A percentile compares a stretch with the other conserved stretches of the same genome.
Evolutionary conservation across 2,113 vertebrate genomes (phyloP).

Genomic region (Dipodomys stephensi): DNA sequence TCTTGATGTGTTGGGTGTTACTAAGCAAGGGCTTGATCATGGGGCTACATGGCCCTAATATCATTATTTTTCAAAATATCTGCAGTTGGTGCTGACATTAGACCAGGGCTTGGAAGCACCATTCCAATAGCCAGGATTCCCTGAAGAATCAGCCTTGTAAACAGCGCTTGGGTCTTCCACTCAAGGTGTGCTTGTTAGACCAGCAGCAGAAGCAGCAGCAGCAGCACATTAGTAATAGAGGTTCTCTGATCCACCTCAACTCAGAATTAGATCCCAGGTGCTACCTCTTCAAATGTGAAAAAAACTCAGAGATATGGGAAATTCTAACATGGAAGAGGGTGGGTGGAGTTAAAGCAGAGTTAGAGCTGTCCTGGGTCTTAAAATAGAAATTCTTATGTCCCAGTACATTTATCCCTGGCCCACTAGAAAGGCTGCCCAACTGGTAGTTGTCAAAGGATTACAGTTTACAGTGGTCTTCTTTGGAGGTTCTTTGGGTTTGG

Average conservation of each 20-base stretch:
- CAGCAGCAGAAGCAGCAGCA: too few relatives aligned
- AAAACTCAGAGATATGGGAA: not conserved
- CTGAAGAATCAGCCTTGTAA: not conserved
- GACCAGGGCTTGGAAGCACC: not conserved
- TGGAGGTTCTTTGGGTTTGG: not conserved
- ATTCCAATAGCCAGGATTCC: accelerated
- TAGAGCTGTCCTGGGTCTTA: not conserved
- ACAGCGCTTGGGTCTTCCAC: too few relatives aligned
- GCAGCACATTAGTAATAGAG: not conserved
- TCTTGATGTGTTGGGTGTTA: too few relatives aligned
- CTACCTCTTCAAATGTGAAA: not conserved
- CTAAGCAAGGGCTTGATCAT: too few relatives aligned
- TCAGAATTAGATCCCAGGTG: not conserved
- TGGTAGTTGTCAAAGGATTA: not conserved
- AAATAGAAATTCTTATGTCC: not conserved
- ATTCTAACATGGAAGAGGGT: not conserved
- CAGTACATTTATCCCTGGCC: too few relatives aligned
- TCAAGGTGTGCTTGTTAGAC: too few relatives aligned
- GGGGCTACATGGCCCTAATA: not conserved
- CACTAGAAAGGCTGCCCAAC: not conserved
- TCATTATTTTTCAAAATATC: not conserved
- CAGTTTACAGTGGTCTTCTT: too few relatives aligned
- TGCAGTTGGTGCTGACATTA: not conserved
- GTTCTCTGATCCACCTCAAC: accelerated
- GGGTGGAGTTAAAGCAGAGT: not conserved